Percentiles rank a stretch among this genome's conserved stretches.
These are phyloP conservation scores for Aurelia sp. DNA, from an alignment of 30 jellyfish, hydroid and myxozoan species.

Conservation along the genomic window DNA sequence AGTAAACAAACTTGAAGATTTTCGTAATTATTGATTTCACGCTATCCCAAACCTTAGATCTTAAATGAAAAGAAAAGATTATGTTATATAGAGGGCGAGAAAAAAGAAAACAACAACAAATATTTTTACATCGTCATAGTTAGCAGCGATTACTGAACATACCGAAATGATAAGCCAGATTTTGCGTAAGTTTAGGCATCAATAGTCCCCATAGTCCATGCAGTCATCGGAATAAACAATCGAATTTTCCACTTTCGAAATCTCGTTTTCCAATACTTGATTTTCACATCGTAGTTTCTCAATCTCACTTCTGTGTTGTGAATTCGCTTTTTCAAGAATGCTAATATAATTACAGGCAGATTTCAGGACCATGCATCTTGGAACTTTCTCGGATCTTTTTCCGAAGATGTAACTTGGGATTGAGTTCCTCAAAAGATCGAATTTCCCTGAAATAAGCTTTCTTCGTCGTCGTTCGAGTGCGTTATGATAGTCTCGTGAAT, in stretches of 20 bases:
- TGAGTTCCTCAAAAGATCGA: conserved; percentile 43
- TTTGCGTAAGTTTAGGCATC: not conserved
- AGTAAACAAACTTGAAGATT: no score
- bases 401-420: conserved; percentile 57
- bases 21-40: no score
- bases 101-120: no score
- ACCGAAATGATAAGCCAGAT: no score
- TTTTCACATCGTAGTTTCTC: conserved; percentile 52
- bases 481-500: conserved; percentile 74
- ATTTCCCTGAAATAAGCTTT: conserved; percentile 55
- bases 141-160: no score
- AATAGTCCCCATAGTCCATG: not conserved
- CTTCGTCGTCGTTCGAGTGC: conserved; percentile 73
- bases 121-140: no score
- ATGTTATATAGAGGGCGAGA: no score
- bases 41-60: no score
- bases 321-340: conserved; percentile 57
- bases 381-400: conserved; percentile 45
- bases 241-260: conserved; percentile 36
- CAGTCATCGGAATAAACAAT: not conserved
- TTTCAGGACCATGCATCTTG: conserved; percentile 59
- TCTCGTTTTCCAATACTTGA: conserved; percentile 51
- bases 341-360: conserved; percentile 73
- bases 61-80: no score
- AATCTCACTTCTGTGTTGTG: conserved; percentile 51